phyloP scores from a whole-genome alignment of 2,113 vertebrate species.

The Notothenia coriiceps region DNA sequence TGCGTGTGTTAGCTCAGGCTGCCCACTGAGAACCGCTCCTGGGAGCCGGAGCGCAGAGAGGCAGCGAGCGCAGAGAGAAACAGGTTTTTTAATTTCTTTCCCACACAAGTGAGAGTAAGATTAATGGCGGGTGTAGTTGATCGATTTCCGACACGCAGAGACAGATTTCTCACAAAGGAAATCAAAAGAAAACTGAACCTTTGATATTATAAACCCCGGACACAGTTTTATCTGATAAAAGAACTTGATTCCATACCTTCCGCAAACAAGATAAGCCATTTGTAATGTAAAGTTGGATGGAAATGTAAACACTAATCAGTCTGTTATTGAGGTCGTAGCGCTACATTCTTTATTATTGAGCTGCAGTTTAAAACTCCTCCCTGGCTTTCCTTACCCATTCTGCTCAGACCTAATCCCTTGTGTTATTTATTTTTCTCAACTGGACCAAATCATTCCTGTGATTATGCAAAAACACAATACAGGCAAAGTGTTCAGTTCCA shows the following conservation, averaged over 20 bases:
- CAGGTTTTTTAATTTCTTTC: constrained; percentile 26
- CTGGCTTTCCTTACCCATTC: background rate
- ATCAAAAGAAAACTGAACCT: constrained; percentile 65
- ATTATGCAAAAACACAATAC: constrained; percentile 28
- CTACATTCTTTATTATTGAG: constrained; percentile 24
- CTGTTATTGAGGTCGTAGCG: constrained; percentile 29
- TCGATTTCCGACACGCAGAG: constrained; percentile 66
- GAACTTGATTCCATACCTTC: constrained; percentile 24
- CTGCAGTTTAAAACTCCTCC: constrained; percentile 23
- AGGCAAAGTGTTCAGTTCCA: constrained; percentile 6
- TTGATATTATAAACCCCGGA: constrained; percentile 59
- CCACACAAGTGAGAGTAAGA: constrained; percentile 54
- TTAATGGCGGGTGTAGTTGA: constrained; percentile 70
- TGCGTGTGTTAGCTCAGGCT: constrained; percentile 56
- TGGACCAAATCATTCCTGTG: constrained; percentile 21
- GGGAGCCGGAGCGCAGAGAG: constrained; percentile 43
- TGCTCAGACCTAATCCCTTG: constrained; percentile 29
- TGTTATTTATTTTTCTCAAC: background rate
- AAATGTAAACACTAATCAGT: constrained; percentile 54
- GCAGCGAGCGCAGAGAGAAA: constrained; percentile 35
- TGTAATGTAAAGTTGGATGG: constrained; percentile 32
- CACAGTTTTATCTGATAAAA: constrained; percentile 61
- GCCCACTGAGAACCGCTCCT: constrained; percentile 54
- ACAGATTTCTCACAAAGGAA: constrained; percentile 63
- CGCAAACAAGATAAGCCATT: constrained; percentile 40